These are phyloP conservation scores for Falco berigora DNA, from an alignment of 2,797 vertebrate species.

Conservation along the genomic window DNA sequence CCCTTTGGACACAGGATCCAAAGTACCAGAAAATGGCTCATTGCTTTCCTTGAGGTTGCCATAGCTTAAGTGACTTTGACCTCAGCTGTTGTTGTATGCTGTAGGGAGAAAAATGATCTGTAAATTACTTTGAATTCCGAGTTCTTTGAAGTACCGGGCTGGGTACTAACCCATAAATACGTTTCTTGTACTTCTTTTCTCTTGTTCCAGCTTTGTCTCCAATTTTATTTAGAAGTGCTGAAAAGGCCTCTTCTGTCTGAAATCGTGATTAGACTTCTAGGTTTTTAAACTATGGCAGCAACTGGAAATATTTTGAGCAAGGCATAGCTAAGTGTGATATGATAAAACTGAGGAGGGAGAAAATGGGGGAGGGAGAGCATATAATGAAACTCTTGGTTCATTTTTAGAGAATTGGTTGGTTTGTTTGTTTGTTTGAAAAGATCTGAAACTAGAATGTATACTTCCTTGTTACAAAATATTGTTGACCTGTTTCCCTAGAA, in stretches of 20 bases:
- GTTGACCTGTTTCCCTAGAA: background rate
- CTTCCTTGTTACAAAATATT: background rate
- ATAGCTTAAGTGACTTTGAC: background rate
- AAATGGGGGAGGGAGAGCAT: background rate
- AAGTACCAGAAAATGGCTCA: background rate
- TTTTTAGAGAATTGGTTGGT: background rate
- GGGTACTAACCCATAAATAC: background rate
- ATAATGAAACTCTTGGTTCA: background rate
- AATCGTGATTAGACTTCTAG: background rate
- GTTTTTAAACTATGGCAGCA: background rate
- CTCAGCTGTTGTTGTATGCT: background rate
- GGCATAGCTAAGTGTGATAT: background rate
- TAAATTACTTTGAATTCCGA: background rate
- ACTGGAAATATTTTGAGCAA: background rate
- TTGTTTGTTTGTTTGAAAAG: background rate
- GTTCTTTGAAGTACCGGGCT: background rate
- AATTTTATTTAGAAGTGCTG: constrained; percentile 16
- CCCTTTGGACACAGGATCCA: background rate
- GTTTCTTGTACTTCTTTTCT: background rate
- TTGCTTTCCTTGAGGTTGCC: background rate
- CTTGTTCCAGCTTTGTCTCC: background rate
- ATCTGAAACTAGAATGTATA: background rate
- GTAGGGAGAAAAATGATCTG: background rate
- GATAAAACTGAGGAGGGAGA: background rate
- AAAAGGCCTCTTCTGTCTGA: background rate